A percentile compares a stretch with the other conserved stretches of the same genome.
phyloP scores from a whole-genome alignment of 2,113 vertebrate species.

The Echinops telfairi region DNA sequence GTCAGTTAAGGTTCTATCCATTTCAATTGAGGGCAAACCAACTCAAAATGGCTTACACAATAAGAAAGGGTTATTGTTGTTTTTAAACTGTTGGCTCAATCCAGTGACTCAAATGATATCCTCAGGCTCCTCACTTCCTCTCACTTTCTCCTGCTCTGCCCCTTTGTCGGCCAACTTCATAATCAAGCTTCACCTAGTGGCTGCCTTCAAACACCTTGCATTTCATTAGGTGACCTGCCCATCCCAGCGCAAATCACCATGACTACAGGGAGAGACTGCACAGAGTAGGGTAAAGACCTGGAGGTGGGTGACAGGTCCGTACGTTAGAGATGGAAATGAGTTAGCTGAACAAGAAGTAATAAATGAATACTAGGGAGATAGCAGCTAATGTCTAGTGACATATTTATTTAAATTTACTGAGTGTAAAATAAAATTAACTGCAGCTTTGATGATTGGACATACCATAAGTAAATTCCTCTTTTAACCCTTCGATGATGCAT shows the following conservation, averaged over 20 bases:
- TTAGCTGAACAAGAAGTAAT: not conserved
- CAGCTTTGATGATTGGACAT: not conserved
- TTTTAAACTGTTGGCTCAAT: not conserved
- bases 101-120: not conserved
- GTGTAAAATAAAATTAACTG: constrained; percentile 4
- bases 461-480: not conserved
- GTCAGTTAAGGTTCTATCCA: not conserved
- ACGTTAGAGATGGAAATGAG: not conserved
- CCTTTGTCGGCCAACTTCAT: not conserved
- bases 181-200: not conserved
- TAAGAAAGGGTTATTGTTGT: not conserved
- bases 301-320: not conserved
- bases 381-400: not conserved
- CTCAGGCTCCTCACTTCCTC: too few relatives aligned
- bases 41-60: not conserved
- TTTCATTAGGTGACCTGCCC: not conserved
- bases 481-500: not conserved
- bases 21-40: constrained; percentile 5
- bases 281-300: not conserved
- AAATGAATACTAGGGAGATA: not conserved
- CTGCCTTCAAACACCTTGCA: not conserved
- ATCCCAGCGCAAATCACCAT: not conserved
- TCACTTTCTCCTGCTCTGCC: too few relatives aligned
- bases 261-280: not conserved
- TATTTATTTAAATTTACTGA: not conserved